phyloP scores from a whole-genome alignment of 1,140 invertebrate genomes.

The Heliconius melpomene region DNA sequence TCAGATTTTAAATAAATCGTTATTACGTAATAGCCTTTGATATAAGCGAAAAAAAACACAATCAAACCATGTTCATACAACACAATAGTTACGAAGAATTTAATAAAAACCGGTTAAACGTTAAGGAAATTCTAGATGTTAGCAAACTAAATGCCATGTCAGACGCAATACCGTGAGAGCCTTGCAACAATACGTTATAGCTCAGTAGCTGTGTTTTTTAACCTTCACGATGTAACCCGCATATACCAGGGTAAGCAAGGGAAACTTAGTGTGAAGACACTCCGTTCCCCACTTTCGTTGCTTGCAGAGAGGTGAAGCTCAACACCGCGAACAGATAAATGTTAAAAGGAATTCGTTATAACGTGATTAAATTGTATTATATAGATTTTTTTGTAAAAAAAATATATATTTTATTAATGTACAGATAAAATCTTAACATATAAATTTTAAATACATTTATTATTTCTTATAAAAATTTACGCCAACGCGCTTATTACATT shows the following conservation, averaged over 20 bases:
- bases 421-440: background rate
- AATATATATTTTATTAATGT: background rate
- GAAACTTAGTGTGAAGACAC: too few species aligned
- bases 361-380: background rate
- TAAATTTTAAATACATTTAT: background rate
- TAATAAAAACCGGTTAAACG: conserved; percentile 18
- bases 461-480: background rate
- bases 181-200: conserved; percentile 24
- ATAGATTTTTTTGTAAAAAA: background rate
- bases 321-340: conserved; percentile 12
- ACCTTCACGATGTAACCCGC: too few species aligned
- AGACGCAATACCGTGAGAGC: conserved; percentile 42
- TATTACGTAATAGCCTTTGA: too few species aligned
- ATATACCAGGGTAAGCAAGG: too few species aligned
- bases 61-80: background rate
- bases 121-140: conserved; percentile 20
- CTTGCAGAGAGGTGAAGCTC: too few species aligned
- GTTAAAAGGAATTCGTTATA: conserved; percentile 14
- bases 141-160: conserved; percentile 10
- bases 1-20: too few species aligned
- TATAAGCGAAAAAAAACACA: background rate
- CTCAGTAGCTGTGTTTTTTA: background rate
- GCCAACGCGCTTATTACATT: background rate
- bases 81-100: conserved; percentile 4
- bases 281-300: too few species aligned